phyloP scores from a whole-genome alignment of 2,113 vertebrate genomes.

The Shinisaurus crocodilurus region DNA sequence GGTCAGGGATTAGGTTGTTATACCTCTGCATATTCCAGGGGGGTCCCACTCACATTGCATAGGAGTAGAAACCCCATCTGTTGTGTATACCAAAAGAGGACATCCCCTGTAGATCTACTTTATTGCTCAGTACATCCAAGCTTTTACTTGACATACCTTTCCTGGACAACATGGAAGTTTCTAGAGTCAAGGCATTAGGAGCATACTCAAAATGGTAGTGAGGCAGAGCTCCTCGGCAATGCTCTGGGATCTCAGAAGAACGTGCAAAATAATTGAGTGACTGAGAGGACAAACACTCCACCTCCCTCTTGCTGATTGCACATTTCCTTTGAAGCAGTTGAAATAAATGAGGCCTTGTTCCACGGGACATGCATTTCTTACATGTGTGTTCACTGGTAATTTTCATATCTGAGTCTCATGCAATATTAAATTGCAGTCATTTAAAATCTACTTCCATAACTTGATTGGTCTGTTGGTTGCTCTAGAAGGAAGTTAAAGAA shows the following conservation, averaged over 20 bases:
- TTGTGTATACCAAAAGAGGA: neutral
- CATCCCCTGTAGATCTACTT: too few relatives aligned
- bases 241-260: neutral
- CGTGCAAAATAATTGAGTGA: neutral
- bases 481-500: constrained; percentile 61
- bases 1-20: too few relatives aligned
- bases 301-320: neutral
- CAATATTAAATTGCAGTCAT: constrained; percentile 42
- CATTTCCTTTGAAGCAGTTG: neutral
- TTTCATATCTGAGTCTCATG: constrained; percentile 21
- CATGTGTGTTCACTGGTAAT: constrained; percentile 22
- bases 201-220: too few relatives aligned
- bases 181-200: neutral
- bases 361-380: too few relatives aligned
- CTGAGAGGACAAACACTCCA: neutral
- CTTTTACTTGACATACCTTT: neutral
- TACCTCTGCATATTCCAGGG: too few relatives aligned
- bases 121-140: neutral
- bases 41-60: too few relatives aligned
- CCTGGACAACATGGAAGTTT: neutral
- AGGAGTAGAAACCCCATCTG: neutral
- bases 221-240: neutral
- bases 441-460: constrained; percentile 51
- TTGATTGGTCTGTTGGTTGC: constrained; percentile 52
- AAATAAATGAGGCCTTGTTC: neutral